Conservation (phyloP, 1,140 invertebrate genomes). For the Magallana ariakensis region DNA sequence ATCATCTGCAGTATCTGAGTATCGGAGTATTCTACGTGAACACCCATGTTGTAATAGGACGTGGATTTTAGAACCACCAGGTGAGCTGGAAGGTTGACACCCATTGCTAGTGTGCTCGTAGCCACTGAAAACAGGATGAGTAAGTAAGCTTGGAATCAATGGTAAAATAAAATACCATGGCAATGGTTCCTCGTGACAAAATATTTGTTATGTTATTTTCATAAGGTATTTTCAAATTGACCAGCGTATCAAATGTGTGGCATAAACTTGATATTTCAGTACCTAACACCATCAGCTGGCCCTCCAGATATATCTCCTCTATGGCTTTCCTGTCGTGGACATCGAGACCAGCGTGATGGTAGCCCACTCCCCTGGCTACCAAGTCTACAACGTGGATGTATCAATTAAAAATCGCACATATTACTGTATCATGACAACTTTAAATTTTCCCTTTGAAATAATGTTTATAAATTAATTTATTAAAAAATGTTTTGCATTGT, state of each 20-base stretch:
- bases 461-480: too few relatives aligned
- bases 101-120: slow-evolving; percentile 85
- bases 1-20: slow-evolving; percentile 91
- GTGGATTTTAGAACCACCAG: slow-evolving; percentile 91
- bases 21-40: slow-evolving; percentile 86
- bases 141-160: too few relatives aligned
- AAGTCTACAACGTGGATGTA: slow-evolving; percentile 75
- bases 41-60: slow-evolving; percentile 85
- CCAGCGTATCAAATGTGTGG: too few relatives aligned
- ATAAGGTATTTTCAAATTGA: too few relatives aligned
- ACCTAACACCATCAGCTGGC: slow-evolving; percentile 85
- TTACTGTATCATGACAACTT: too few relatives aligned
- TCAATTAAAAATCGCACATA: too few relatives aligned
- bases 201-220: too few relatives aligned
- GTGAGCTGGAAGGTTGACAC: slow-evolving; percentile 90
- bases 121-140: slow-evolving; percentile 69
- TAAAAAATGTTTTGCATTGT: too few relatives aligned
- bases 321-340: slow-evolving; percentile 84
- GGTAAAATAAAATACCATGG: too few relatives aligned
- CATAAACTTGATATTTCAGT: background rate
- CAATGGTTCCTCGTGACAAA: too few relatives aligned
- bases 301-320: slow-evolving; percentile 84
- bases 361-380: slow-evolving; percentile 85
- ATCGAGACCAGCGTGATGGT: slow-evolving; percentile 89
- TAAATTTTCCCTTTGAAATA: too few relatives aligned